A percentile compares a stretch with the other conserved stretches of the same genome.
Conservation (phyloP, 2,888 invertebrate genomes). For the Leucophenga montana region DNA sequence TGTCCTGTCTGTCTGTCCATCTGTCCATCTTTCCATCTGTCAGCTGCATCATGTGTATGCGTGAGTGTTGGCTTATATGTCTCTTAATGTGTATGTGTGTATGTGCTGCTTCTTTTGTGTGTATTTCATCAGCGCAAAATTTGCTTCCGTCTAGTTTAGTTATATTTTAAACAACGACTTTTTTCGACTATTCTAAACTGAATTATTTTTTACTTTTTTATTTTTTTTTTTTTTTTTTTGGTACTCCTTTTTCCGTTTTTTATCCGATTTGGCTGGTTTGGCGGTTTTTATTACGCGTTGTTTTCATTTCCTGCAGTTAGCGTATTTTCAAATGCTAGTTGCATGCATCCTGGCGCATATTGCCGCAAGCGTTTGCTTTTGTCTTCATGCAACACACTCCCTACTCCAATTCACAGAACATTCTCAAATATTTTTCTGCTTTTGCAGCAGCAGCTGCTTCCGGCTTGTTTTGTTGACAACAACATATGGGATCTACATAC, state of each 20-base stretch:
- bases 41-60: too few species aligned
- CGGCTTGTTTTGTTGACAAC: conserved; percentile 7
- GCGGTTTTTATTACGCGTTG: conserved; percentile 36
- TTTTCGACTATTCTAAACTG: too few species aligned
- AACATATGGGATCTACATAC: not conserved
- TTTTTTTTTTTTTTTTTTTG: not conserved
- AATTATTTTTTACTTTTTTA: not conserved
- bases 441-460: conserved; percentile 17
- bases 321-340: conserved; percentile 47
- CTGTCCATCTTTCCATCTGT: too few species aligned
- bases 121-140: conserved; percentile 40
- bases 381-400: not conserved
- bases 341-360: conserved; percentile 25
- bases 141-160: conserved; percentile 3
- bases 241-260: not conserved
- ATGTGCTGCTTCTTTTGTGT: conserved; percentile 38
- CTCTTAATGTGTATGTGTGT: not conserved
- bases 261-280: conserved; percentile 43
- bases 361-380: conserved; percentile 14
- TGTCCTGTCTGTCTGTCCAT: too few species aligned
- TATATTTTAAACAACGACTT: too few species aligned
- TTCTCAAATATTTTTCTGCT: not conserved
- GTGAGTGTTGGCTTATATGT: not conserved
- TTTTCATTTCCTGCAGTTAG: conserved; percentile 52
- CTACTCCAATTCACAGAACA: too few species aligned